These are phyloP conservation scores for Palythoa caribaeorum DNA, from an alignment of 92 coral and sea anemone species.

Conservation along the genomic window DNA sequence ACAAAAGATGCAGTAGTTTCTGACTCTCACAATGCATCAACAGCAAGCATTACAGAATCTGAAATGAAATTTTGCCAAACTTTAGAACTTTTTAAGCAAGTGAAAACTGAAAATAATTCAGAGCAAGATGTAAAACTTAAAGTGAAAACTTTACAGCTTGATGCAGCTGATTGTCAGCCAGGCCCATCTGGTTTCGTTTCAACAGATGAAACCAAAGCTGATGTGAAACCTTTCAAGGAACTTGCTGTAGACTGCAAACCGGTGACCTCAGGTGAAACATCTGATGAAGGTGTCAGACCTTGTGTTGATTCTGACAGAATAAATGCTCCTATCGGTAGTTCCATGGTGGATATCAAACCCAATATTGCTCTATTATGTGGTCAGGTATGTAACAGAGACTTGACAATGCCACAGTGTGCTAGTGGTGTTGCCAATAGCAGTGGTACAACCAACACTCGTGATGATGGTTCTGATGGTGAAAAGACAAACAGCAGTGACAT, in stretches of 20 bases:
- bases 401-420: background rate
- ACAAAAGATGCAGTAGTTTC: background rate
- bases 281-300: constrained; percentile 2
- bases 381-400: background rate
- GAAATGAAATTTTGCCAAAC: background rate
- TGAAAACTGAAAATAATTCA: background rate
- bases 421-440: background rate
- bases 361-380: background rate
- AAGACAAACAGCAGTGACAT: background rate
- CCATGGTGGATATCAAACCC: background rate
- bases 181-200: constrained; percentile 6
- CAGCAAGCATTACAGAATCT: background rate
- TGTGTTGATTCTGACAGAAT: background rate
- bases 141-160: background rate
- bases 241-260: background rate
- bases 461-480: background rate
- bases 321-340: background rate
- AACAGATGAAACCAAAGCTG: background rate
- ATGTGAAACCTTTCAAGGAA: background rate
- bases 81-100: background rate
- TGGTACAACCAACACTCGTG: background rate
- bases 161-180: constrained; percentile 1
- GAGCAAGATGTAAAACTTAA: constrained; percentile 12
- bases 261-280: background rate
- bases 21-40: no score